Conservation (phyloP, 2,797 vertebrate species). For the Chrysocyon brachyurus region DNA sequence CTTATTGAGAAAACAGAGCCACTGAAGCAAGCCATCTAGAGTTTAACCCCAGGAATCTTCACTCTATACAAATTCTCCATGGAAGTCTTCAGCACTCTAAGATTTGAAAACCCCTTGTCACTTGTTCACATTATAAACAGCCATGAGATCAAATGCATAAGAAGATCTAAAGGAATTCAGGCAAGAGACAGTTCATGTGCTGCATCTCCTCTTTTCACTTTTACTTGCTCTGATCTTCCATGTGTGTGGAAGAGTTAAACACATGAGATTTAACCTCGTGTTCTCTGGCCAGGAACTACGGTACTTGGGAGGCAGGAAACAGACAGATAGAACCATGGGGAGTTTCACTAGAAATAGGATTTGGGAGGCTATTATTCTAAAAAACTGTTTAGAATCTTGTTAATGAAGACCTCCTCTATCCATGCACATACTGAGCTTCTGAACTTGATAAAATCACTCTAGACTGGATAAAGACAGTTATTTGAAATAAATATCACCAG, state of each 20-base stretch:
- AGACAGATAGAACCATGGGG: not conserved
- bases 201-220: not conserved
- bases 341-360: not conserved
- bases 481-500: not conserved
- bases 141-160: not conserved
- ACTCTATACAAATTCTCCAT: not conserved
- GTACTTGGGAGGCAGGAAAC: not conserved
- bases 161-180: not conserved
- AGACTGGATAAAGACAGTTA: not conserved
- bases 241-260: not conserved
- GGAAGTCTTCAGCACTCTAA: not conserved
- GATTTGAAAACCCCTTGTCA: not conserved
- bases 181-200: not conserved
- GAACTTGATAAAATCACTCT: not conserved
- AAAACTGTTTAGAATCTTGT: not conserved
- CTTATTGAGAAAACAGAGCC: not conserved
- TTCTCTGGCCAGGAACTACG: not conserved
- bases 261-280: not conserved
- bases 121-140: not conserved
- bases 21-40: not conserved
- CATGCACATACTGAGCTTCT: not conserved
- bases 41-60: not conserved
- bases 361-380: not conserved
- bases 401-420: not conserved
- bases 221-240: not conserved